Conservation (phyloP, 2,113 vertebrate genomes). For the Poicephalus gulielmi region DNA sequence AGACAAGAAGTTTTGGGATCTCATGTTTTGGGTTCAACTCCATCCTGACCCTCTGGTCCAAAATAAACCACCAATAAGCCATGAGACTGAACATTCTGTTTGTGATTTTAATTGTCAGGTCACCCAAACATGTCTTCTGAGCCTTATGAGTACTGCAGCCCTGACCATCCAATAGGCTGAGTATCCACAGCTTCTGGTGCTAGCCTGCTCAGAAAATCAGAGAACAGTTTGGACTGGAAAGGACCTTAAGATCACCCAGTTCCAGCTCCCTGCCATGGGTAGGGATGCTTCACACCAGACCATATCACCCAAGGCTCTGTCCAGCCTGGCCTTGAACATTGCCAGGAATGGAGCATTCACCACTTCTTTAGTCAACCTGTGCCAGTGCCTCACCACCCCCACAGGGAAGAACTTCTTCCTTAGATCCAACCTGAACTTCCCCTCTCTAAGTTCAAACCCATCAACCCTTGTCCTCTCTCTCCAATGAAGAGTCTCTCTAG, state of each 20-base stretch:
- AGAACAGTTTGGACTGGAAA: background rate
- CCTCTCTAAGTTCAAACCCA: background rate
- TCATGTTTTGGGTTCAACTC: background rate
- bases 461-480: background rate
- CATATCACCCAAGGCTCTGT: background rate
- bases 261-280: background rate
- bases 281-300: background rate
- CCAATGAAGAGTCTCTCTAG: background rate
- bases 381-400: background rate
- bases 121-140: background rate
- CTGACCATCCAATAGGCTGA: background rate
- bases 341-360: background rate
- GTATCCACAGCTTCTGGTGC: rapidly evolving
- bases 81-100: background rate
- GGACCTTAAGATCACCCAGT: background rate
- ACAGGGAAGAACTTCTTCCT: background rate
- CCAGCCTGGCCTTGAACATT: background rate
- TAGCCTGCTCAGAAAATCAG: background rate
- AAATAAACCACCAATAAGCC: background rate
- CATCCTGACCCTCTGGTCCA: background rate
- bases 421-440: background rate
- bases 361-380: background rate
- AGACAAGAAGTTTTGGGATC: background rate
- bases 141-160: background rate
- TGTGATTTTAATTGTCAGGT: background rate